Base-by-base conservation (phyloP, 1,140 invertebrate species). In the Camponotus vicinus region DNA sequence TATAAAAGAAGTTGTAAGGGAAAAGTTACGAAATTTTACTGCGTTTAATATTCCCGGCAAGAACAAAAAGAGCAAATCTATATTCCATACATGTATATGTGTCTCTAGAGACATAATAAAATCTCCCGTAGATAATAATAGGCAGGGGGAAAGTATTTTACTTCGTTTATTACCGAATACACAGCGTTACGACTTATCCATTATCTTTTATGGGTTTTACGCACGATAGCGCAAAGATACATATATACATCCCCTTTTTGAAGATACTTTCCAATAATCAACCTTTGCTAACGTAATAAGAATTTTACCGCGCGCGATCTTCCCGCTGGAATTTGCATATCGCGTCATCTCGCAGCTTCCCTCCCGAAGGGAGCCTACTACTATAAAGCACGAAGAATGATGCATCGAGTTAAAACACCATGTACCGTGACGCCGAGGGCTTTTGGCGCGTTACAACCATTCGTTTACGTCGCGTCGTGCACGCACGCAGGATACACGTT, bases 341-440 rank as follows among this genome's bases (percentile, higher is more conserved):
- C 84, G 84, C 84, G 18, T 86, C 84, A 86, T 86, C 84, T 79
- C 77, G 40, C 66, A 52, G 59, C 77, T 86, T 86, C 84, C 77
- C 52, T 37, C 63, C 52, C 49, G 34, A 55, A 52, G 83, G 37
- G 55, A 80, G 77, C 57, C 27, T 66, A 9, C 66, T 49, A 18
- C 61, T 57, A n/a, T 42, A 40, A 70, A 80, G 45, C 70, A 63
- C 63, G 32, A 52, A 32, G 42, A 45, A 42, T 49, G 45, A 82
- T 67, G 55, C 42, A 55, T 61, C 34, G 21, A 15, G 49, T 73
- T 86, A 71, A 82, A 69, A 86, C 55, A 67, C 34, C 55, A n/a
- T 45, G 34, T n/a, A 34, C 15, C 15, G 49, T 52, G 49, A 52
- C 78, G 52, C 49, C 18, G 40, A 73, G 79, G 67, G 67, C 42